Conservation (phyloP, 2,113 vertebrate genomes). For the Rhinolophus ferrumequinum region DNA sequence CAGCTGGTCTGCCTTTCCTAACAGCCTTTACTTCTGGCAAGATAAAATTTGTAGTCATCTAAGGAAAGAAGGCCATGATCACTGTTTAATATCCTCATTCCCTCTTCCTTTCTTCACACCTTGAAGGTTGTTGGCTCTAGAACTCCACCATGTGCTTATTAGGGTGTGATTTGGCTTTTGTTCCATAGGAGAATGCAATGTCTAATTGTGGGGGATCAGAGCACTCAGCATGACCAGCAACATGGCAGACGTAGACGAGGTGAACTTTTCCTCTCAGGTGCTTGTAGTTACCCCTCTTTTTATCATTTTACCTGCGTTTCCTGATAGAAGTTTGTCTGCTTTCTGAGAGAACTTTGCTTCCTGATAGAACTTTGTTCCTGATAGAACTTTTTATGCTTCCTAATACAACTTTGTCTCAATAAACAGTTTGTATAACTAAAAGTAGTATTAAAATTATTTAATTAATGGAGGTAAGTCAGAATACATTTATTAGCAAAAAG, state of each 20-base stretch:
- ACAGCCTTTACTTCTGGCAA: conserved; percentile 8
- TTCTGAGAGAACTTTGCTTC: background rate
- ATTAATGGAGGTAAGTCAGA: background rate
- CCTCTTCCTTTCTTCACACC: background rate
- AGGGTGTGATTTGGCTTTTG: background rate
- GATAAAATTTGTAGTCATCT: background rate
- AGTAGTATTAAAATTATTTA: background rate
- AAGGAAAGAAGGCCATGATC: background rate
- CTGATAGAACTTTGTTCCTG: background rate
- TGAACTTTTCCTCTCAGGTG: background rate
- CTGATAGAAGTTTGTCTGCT: background rate
- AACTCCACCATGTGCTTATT: background rate
- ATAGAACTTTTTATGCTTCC: background rate
- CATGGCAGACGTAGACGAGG: background rate
- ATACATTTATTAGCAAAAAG: background rate
- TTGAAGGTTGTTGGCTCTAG: background rate
- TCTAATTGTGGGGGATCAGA: background rate
- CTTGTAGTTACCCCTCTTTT: background rate
- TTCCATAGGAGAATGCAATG: background rate
- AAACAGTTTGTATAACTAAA: background rate
- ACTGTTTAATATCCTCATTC: background rate
- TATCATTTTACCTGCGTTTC: background rate
- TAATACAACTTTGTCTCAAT: background rate
- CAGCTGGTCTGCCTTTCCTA: background rate
- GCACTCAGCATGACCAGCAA: background rate